phyloP scores from a whole-genome alignment of 1,140 invertebrate genomes.

The Papilio glaucus region DNA sequence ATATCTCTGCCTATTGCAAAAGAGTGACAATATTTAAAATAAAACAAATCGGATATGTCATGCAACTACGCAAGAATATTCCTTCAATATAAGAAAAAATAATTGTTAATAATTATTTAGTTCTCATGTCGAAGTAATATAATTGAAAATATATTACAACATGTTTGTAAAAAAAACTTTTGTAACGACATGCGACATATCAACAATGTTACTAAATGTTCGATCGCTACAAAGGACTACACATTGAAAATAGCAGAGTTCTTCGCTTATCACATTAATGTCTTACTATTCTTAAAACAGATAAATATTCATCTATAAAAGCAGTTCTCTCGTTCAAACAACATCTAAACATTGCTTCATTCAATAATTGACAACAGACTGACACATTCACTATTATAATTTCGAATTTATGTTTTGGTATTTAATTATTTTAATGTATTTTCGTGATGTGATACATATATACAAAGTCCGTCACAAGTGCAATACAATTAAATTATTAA shows the following conservation, averaged over 20 bases:
- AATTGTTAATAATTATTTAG: too few species aligned
- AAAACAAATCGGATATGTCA: too few species aligned
- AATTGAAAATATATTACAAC: too few species aligned
- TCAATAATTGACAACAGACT: slow-evolving; percentile 8
- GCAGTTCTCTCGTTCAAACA: background rate
- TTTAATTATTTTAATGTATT: background rate
- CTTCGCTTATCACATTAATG: slow-evolving; percentile 8
- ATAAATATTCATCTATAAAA: slow-evolving; percentile 8
- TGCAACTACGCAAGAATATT: too few species aligned
- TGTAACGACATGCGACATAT: too few species aligned
- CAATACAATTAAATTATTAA: slow-evolving; percentile 9
- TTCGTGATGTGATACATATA: background rate
- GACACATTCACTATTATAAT: background rate
- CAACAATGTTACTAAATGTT: background rate
- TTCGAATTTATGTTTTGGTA: background rate
- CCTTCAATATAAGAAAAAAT: too few species aligned
- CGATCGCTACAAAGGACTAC: background rate
- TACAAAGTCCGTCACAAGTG: background rate
- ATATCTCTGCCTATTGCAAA: background rate
- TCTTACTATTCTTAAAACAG: background rate
- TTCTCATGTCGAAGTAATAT: too few species aligned
- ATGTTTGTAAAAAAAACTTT: too few species aligned
- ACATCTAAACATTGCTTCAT: slow-evolving; percentile 4
- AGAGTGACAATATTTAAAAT: background rate
- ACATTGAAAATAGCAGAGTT: background rate